Evolutionary conservation across 2,888 invertebrate species (phyloP), one percentile per base, ranked within the genome.

Genomic region (Drosophila colorata): DNA sequence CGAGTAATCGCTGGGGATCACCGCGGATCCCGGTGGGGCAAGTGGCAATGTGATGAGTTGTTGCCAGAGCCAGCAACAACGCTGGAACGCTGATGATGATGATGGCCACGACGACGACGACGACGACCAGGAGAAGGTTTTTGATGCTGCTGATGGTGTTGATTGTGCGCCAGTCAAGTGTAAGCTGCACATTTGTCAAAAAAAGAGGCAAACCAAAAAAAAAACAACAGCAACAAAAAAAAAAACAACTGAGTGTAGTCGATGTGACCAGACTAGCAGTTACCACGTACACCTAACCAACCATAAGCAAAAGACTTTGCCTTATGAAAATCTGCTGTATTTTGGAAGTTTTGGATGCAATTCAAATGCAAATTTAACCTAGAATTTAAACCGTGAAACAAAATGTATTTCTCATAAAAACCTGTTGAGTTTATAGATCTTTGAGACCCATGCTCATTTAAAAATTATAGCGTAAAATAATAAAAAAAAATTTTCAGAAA

Each of bases 181-280:
- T 84, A 88, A 88, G 84, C 87, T 84, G 88, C 80, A 83, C 83
- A 83, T 83, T 84, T 88, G 88, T 88, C 88, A 88, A 88, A 86
- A 86, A 78, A 77, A 69, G 43, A 63, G 65, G 65, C 47, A 67
- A 55, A 28, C 43, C 14, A 40, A 7, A 38, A 25, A 48, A 43
- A 47, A 28, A 20, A 4, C 20, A 20, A 6, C 25, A 28, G 7
- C 25, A 28, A 18, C n/a, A 41, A 52, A 47, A n/a, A 48, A 38
- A 38, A 37, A 9, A 14, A 16, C 9, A 9, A 37, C n/a, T 14
- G 8, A 38, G 4, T 8, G 4, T 14, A 3, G 11, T 9, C 11
- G 5, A 11, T 4, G 11, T 31, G 28, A 2, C 28, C 28, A 11
- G 33, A 53, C 53, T 23, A 2, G 23, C 13, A 8, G 23, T 41